These are phyloP conservation scores for Chaenogobius annularis DNA, from an alignment of 2,113 vertebrate species.

Conservation along the genomic window DNA sequence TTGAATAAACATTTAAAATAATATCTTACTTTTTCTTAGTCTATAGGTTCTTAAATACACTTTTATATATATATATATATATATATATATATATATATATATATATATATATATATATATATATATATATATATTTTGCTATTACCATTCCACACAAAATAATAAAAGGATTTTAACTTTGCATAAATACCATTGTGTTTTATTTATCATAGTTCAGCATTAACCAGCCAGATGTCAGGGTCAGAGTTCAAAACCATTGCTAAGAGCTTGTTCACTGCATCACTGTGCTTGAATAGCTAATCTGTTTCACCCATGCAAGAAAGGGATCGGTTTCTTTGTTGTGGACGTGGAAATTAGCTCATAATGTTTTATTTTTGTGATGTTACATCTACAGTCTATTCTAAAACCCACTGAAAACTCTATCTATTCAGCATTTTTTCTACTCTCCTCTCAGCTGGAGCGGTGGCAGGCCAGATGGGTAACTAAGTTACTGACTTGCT, in stretches of 20 bases:
- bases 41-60: no score
- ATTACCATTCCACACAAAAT: no score
- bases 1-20: no score
- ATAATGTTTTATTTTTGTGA: not conserved
- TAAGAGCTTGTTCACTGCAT: conserved; percentile 15
- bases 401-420: not conserved
- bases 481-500: conserved; percentile 80
- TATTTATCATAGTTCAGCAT: no score
- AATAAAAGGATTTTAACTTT: no score
- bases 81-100: no score
- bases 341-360: not conserved
- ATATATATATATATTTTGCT: no score
- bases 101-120: no score
- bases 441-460: conserved; percentile 75
- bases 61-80: no score
- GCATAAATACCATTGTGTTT: no score
- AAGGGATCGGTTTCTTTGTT: conserved; percentile 23
- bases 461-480: conserved; percentile 81
- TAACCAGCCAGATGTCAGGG: conserved; percentile 46
- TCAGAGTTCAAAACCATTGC: conserved; percentile 52
- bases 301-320: conserved; percentile 23
- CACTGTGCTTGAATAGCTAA: conserved; percentile 34
- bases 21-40: no score
- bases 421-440: conserved; percentile 42
- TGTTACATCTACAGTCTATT: not conserved